Evolutionary conservation across 23 tunicate genomes (phyloP).

Genomic region (Halocynthia roretzi): DNA sequence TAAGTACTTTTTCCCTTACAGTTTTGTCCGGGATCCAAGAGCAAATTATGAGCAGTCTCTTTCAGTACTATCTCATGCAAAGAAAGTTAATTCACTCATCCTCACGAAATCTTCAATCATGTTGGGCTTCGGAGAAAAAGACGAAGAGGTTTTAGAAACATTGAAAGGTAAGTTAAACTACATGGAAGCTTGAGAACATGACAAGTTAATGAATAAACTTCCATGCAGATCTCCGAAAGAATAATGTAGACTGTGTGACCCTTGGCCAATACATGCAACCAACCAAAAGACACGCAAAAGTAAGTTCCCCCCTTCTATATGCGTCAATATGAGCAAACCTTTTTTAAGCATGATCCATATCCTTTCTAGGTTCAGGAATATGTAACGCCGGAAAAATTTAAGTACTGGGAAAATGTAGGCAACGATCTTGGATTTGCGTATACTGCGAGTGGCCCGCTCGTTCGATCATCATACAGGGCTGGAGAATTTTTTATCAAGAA

Average conservation of each 20-base stretch:
- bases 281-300: slow-evolving; percentile 93
- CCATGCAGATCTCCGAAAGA: slow-evolving; percentile 47
- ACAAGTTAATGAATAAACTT: not conserved
- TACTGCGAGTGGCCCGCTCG: slow-evolving; percentile 96
- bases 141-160: slow-evolving; percentile 87
- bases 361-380: slow-evolving; percentile 82
- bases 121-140: slow-evolving; percentile 98
- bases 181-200: not conserved
- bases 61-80: slow-evolving; percentile 69
- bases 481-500: slow-evolving; percentile 96
- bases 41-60: slow-evolving; percentile 94
- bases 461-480: slow-evolving; percentile 96
- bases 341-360: not conserved
- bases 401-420: slow-evolving; percentile 89
- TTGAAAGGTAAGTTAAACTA: slow-evolving; percentile 46
- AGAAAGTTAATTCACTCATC: slow-evolving; percentile 46
- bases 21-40: slow-evolving; percentile 93
- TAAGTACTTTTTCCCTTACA: slow-evolving; percentile 6
- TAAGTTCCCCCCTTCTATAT: not conserved
- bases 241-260: slow-evolving; percentile 94
- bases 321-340: not conserved
- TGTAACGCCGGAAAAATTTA: slow-evolving; percentile 94
- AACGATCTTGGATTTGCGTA: slow-evolving; percentile 83
- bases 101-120: slow-evolving; percentile 94
- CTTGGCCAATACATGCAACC: slow-evolving; percentile 99